Conservation (phyloP, 1,140 invertebrate species). For the Brachionus rubens region DNA sequence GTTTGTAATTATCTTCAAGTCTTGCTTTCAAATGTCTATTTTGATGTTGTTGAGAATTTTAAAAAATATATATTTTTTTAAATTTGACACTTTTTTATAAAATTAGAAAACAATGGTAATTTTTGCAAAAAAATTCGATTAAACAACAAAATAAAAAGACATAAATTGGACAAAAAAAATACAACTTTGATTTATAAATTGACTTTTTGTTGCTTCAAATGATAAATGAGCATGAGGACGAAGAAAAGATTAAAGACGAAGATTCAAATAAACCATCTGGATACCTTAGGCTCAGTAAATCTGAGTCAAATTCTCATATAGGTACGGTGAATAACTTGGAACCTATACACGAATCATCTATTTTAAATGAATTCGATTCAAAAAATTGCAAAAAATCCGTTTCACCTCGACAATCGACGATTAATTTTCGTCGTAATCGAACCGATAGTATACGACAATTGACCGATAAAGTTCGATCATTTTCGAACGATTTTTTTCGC, state of each 20-base stretch:
- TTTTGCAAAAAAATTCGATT: slow-evolving; percentile 4
- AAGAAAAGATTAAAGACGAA: neutral
- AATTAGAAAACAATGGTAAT: too few relatives aligned
- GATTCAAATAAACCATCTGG: too few relatives aligned
- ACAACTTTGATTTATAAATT: neutral
- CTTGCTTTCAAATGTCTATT: too few relatives aligned
- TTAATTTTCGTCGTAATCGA: neutral
- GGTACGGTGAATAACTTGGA: neutral
- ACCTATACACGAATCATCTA: neutral
- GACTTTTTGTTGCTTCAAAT: neutral
- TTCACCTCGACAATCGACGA: neutral
- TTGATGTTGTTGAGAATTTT: too few relatives aligned
- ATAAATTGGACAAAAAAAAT: slow-evolving; percentile 8
- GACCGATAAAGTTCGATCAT: slow-evolving; percentile 11
- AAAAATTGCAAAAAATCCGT: neutral
- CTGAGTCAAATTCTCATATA: neutral
- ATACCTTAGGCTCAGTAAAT: too few relatives aligned
- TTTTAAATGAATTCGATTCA: neutral
- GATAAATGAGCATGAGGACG: slow-evolving; percentile 16
- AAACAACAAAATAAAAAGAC: neutral
- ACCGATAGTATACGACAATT: neutral
- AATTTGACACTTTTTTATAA: too few relatives aligned
- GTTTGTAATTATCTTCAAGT: too few relatives aligned
- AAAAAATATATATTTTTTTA: too few relatives aligned
- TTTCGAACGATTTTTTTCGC: slow-evolving; percentile 31